phyloP scores from a whole-genome alignment of 2,888 invertebrate genomes.

The Odontocolon sp. region DNA sequence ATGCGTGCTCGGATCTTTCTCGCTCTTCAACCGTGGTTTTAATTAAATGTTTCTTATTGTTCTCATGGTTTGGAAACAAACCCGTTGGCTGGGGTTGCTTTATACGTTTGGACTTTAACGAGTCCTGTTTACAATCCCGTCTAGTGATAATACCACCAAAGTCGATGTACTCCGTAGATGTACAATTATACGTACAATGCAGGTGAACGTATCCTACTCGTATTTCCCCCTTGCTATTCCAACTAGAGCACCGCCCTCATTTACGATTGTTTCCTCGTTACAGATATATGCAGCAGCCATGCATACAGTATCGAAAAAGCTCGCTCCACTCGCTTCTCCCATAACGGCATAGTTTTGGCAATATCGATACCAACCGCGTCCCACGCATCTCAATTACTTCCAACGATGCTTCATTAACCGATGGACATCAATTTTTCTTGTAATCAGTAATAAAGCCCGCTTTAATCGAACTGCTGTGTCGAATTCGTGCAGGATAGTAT shows the following conservation, averaged over 20 bases:
- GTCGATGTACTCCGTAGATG: neutral
- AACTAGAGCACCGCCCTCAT: neutral
- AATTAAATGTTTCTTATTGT: constrained; percentile 78
- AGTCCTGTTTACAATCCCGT: constrained; percentile 72
- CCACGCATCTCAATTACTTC: constrained; percentile 59
- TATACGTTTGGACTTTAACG: constrained; percentile 66
- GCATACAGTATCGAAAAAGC: constrained; percentile 52
- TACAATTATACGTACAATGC: neutral
- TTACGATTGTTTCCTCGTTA: constrained; percentile 24
- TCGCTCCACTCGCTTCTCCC: constrained; percentile 25
- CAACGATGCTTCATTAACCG: constrained; percentile 71
- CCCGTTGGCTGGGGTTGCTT: constrained; percentile 61
- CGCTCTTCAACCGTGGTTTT: constrained; percentile 69
- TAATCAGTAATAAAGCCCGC: constrained; percentile 77
- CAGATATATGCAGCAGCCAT: constrained; percentile 6
- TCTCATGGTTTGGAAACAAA: constrained; percentile 68
- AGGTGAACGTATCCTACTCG: constrained; percentile 24
- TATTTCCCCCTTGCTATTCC: neutral
- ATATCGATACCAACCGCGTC: constrained; percentile 54
- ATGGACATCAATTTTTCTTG: constrained; percentile 76
- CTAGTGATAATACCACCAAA: constrained; percentile 17
- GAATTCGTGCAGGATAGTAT: constrained; percentile 52
- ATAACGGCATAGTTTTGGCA: constrained; percentile 35
- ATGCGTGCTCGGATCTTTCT: constrained; percentile 38
- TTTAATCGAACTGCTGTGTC: constrained; percentile 72